These are phyloP conservation scores for Mesitornis unicolor DNA, from an alignment of 2,113 vertebrate species.

Conservation along the genomic window DNA sequence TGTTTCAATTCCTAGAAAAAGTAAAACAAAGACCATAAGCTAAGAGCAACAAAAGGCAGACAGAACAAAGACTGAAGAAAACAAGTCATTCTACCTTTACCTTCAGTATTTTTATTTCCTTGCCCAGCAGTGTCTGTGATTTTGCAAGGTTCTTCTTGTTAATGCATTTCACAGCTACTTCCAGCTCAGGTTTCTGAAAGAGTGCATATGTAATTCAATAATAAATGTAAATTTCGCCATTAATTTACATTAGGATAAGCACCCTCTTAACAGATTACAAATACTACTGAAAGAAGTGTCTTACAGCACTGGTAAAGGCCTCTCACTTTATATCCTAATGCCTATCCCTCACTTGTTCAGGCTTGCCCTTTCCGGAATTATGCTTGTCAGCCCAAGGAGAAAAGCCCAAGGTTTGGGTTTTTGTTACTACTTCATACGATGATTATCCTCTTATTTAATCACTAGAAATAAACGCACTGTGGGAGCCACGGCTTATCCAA, in stretches of 20 bases:
- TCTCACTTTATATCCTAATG: background rate
- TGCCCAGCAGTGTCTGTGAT: slow-evolving; percentile 89
- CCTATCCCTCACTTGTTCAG: slow-evolving; percentile 29
- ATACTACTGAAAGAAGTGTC: background rate
- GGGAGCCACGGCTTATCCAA: slow-evolving; percentile 13
- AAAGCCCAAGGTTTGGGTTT: background rate
- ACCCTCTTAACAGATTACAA: background rate
- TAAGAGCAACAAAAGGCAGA: background rate
- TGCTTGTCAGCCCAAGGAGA: background rate
- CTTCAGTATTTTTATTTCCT: slow-evolving; percentile 98
- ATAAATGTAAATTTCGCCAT: background rate
- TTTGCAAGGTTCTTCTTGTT: slow-evolving; percentile 96
- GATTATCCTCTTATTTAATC: slow-evolving; percentile 54
- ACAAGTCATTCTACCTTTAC: slow-evolving; percentile 65
- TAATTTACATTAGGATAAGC: background rate
- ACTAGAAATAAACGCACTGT: background rate
- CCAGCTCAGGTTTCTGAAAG: slow-evolving; percentile 88
- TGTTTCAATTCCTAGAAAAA: slow-evolving; percentile 91
- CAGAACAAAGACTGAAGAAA: background rate
- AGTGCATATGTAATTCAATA: background rate
- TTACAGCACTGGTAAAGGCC: background rate
- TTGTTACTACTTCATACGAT: background rate
- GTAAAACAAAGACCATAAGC: background rate
- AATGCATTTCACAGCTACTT: slow-evolving; percentile 96
- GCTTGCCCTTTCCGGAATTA: slow-evolving; percentile 33